Conservation (phyloP, 2,113 vertebrate genomes). For the Tupaia tana region DNA sequence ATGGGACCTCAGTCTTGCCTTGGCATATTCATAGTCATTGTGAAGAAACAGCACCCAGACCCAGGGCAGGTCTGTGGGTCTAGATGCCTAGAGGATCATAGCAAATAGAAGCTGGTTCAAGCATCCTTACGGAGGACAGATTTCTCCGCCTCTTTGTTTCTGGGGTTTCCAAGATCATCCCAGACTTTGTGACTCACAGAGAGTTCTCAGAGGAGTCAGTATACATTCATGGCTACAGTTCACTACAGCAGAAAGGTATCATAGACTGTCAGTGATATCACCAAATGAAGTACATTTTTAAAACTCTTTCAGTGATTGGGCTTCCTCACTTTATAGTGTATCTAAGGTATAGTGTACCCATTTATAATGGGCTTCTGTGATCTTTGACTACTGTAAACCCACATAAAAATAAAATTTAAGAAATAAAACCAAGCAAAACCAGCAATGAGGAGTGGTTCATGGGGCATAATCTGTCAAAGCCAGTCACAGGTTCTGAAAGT, state of each 20-base stretch:
- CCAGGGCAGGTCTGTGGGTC: neutral
- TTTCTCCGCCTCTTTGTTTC: neutral
- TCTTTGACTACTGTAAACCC: too few species aligned
- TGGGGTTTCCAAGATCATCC: neutral
- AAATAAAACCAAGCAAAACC: neutral
- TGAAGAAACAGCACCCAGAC: neutral
- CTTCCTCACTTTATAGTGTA: too few species aligned
- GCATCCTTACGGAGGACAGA: neutral
- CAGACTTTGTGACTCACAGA: neutral
- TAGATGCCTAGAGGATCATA: fast-evolving
- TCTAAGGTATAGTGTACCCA: too few species aligned
- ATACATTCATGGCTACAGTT: neutral
- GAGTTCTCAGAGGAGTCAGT: neutral
- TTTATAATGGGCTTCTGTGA: too few species aligned
- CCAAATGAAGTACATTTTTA: too few species aligned
- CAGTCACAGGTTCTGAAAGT: neutral
- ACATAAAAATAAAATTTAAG: too few species aligned
- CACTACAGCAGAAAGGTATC: neutral
- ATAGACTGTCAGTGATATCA: too few species aligned
- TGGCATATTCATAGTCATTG: too few species aligned
- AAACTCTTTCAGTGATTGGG: too few species aligned
- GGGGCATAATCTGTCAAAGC: neutral
- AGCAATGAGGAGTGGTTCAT: neutral
- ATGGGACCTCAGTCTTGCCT: neutral
- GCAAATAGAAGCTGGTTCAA: neutral